These are phyloP conservation scores for Gryllus bimaculatus DNA, from an alignment of 1,140 invertebrate genomes.

Conservation along the genomic window DNA sequence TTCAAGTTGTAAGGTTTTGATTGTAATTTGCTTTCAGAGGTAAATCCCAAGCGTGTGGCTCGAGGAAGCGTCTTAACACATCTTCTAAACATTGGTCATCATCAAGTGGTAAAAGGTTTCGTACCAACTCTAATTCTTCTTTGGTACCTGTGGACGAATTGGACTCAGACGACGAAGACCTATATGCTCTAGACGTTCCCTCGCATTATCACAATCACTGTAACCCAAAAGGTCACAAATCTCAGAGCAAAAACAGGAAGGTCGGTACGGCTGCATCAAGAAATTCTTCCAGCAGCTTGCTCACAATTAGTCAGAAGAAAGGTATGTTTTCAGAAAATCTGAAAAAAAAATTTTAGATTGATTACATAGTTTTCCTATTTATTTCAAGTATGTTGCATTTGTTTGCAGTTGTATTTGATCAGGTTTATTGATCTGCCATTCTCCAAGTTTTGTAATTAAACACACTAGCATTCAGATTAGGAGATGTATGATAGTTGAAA, in stretches of 20 bases:
- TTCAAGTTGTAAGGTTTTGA: background rate
- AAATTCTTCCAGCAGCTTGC: background rate
- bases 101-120: background rate
- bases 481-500: no score
- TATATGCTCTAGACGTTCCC: background rate
- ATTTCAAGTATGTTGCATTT: no score
- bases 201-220: background rate
- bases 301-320: background rate
- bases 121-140: background rate
- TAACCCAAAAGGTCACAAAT: background rate
- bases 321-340: background rate
- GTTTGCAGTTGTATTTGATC: no score
- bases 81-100: slow-evolving; percentile 3
- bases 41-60: background rate
- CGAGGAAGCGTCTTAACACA: background rate
- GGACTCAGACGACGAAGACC: background rate
- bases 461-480: no score
- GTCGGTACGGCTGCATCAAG: background rate
- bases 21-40: slow-evolving; percentile 8
- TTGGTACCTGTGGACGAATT: background rate
- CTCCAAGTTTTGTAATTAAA: no score
- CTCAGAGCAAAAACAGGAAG: background rate
- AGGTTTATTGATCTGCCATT: no score
- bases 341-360: no score
- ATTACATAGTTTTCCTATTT: no score